phyloP scores from a whole-genome alignment of 2,797 vertebrate species.

The Heteromormyrus szaboi region DNA sequence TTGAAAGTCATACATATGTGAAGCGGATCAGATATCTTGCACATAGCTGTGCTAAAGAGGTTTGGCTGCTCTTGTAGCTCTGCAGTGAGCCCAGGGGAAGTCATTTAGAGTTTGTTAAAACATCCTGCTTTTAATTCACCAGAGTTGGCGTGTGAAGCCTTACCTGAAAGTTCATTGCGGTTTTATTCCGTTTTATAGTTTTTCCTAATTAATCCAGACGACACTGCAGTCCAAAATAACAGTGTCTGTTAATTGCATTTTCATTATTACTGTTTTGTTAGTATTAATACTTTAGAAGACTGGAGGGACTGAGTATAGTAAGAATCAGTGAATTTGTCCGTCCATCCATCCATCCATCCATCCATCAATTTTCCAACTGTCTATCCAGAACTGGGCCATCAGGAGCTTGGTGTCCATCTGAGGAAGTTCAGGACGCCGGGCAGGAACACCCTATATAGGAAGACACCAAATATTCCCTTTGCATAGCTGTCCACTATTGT shows the following conservation, averaged over 20 bases:
- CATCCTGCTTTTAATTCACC: slow-evolving; percentile 39
- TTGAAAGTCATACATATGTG: slow-evolving; percentile 42
- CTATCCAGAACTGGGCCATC: not conserved
- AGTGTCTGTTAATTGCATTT: not conserved
- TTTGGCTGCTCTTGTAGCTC: slow-evolving; percentile 31
- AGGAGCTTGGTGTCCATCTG: not conserved
- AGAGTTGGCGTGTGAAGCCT: not conserved
- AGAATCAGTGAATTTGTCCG: not conserved
- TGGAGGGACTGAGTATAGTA: not conserved
- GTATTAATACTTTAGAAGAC: not conserved
- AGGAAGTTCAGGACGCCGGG: not conserved
- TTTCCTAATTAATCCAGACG: not conserved
- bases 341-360: not conserved
- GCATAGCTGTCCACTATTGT: not conserved
- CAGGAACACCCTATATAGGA: not conserved
- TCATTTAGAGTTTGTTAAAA: slow-evolving; percentile 47
- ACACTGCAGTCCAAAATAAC: not conserved
- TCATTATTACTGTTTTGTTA: not conserved
- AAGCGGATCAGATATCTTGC: slow-evolving; percentile 42
- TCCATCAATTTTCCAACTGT: not conserved
- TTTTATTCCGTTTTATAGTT: not conserved
- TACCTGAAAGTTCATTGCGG: slow-evolving; percentile 25
- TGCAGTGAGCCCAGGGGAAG: slow-evolving; percentile 40
- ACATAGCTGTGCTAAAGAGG: slow-evolving; percentile 34
- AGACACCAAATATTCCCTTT: not conserved